These are phyloP conservation scores for Dyspetes luteomarginatus DNA, from an alignment of 2,888 invertebrate species.

Conservation along the genomic window DNA sequence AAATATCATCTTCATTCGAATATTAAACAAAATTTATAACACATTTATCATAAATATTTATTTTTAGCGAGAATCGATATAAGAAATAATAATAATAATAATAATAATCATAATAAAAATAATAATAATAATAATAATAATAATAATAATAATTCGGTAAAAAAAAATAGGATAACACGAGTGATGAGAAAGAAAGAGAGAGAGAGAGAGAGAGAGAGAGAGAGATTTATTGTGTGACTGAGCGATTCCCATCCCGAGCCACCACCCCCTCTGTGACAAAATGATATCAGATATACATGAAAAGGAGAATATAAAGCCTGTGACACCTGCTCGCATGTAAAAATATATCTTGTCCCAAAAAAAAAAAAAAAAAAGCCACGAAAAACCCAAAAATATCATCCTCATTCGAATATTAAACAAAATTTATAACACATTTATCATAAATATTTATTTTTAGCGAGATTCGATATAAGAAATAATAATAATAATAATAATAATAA, in stretches of 20 bases:
- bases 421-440: too few relatives aligned
- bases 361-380: constrained; percentile 12
- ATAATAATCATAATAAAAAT: too few relatives aligned
- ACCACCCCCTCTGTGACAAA: constrained; percentile 51
- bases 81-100: not conserved
- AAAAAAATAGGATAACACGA: too few relatives aligned
- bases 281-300: constrained; percentile 55
- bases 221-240: too few relatives aligned
- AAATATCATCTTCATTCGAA: constrained; percentile 21
- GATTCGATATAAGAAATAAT: not conserved
- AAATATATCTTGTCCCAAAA: constrained; percentile 27
- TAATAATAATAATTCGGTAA: too few relatives aligned
- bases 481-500: too few relatives aligned
- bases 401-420: not conserved
- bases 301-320: constrained; percentile 55
- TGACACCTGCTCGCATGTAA: constrained; percentile 12
- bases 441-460: too few relatives aligned
- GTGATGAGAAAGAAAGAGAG: too few relatives aligned
- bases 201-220: too few relatives aligned
- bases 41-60: too few relatives aligned
- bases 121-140: constrained; percentile 10
- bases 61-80: not conserved
- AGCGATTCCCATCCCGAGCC: constrained; percentile 13
- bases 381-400: constrained; percentile 23
- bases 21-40: constrained; percentile 23